These are phyloP conservation scores for Papilio machaon DNA, from an alignment of 1,140 invertebrate genomes.

Conservation along the genomic window DNA sequence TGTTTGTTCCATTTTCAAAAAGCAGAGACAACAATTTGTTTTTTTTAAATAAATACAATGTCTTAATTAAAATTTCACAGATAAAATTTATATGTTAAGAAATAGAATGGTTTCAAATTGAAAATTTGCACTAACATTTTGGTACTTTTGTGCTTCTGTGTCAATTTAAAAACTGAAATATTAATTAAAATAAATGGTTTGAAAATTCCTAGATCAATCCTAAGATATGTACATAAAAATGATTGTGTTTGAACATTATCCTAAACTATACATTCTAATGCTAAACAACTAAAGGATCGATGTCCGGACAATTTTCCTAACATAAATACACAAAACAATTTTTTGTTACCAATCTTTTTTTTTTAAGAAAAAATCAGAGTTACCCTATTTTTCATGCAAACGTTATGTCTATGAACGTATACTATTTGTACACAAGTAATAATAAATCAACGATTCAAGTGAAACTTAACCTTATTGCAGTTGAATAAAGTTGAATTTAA, in stretches of 20 bases:
- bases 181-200: no score
- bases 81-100: no score
- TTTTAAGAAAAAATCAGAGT: conserved; percentile 48
- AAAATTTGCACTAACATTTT: no score
- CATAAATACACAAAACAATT: conserved; percentile 46
- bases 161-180: no score
- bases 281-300: conserved; percentile 32
- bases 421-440: conserved; percentile 47
- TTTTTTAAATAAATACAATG: no score
- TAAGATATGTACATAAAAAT: neutral
- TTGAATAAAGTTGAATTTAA: conserved; percentile 39
- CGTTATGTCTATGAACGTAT: conserved; percentile 44
- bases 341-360: conserved; percentile 36
- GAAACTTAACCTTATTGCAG: conserved; percentile 36
- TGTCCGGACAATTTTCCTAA: conserved; percentile 39
- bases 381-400: conserved; percentile 52
- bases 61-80: no score
- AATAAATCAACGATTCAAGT: conserved; percentile 39
- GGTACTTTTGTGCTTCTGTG: no score
- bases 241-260: neutral
- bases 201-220: neutral
- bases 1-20: no score
- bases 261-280: conserved; percentile 12
- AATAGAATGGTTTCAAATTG: no score
- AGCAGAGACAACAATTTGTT: no score